Evolutionary conservation across 2,888 invertebrate genomes (phyloP), one percentile per base, ranked within the genome.

Genomic region (Synergus japonicus): DNA sequence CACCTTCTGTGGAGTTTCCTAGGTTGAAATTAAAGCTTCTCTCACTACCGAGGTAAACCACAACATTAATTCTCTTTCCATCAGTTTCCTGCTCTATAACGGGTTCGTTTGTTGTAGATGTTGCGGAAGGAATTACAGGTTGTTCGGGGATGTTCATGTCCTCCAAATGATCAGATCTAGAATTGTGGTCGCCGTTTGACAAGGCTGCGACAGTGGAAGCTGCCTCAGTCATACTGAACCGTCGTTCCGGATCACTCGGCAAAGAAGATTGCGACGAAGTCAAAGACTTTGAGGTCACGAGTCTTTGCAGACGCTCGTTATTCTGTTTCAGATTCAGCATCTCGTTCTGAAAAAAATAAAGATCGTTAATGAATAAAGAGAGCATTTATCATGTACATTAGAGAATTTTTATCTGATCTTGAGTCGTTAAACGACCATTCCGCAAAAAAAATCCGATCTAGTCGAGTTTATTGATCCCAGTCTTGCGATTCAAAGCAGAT

Each of bases 301-400:
- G 93, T 88, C 97, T 95, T 90, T 98, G 98, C 0, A 99, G 94
- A 43, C 98, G 94, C 91, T 98, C 98, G 92, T 99, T 99, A 93
- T 99, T 99, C 89, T 98, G 98, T 92, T 98, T 98, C 87, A 99
- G 93, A 89, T 97, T 97, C 90, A 98, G 94, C 98, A 99, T 99
- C 93, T 99, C 99, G 92, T 96, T 97, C 97, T 97, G 93, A 46
- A 83, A 83, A 60, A 22, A 58, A 54, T 22, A 8, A 41, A 46
- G 5, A 44, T 2, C 12, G 9, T 69, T n/a, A 29, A 7, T 8
- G 29, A 46, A 13, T n/a, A 60, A 43, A 60, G 13, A 69, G 18
- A 67, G 5, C 4, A 9, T 67, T 43, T 15, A n/a, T 49, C 4
- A 49, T 49, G n/a, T 49, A 49, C 4, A 15, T 54, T n/a, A 0